Percentiles rank a stretch among this genome's conserved stretches.
Conservation (phyloP, 2,888 invertebrate species). For the Raillietiella orientalis region DNA sequence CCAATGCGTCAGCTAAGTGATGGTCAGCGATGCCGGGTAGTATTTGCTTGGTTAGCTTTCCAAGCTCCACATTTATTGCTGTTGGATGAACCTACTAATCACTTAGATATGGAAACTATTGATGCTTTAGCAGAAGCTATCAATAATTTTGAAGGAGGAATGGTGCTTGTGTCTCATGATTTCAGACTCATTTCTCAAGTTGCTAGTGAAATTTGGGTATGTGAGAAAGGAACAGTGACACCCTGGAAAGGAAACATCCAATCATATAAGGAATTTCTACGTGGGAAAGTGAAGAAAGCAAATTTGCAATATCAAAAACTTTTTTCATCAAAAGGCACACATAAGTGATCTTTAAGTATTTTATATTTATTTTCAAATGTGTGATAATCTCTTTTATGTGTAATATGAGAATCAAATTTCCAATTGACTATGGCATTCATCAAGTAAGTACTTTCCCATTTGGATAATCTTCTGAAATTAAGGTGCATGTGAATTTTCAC, state of each 20-base stretch:
- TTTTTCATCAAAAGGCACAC: slow-evolving; percentile 3
- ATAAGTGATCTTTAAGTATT: too few species aligned
- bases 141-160: slow-evolving; percentile 88
- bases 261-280: slow-evolving; percentile 78
- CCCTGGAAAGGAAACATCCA: slow-evolving; percentile 93
- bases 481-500: too few species aligned
- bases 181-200: slow-evolving; percentile 96
- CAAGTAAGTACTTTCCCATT: too few species aligned
- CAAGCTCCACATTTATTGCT: slow-evolving; percentile 71
- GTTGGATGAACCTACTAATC: slow-evolving; percentile 60
- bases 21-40: slow-evolving; percentile 90
- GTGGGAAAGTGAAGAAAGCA: slow-evolving; percentile 48
- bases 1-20: slow-evolving; percentile 83
- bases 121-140: slow-evolving; percentile 92
- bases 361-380: too few species aligned
- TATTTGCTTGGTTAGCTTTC: slow-evolving; percentile 95
- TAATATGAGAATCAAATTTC: too few species aligned
- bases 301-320: slow-evolving; percentile 11
- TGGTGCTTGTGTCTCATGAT: slow-evolving; percentile 98
- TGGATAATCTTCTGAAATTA: too few species aligned
- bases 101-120: slow-evolving; percentile 90
- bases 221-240: slow-evolving; percentile 75
- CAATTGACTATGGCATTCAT: too few species aligned
- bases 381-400: too few species aligned
- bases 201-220: slow-evolving; percentile 96